Conservation (phyloP, 2,797 vertebrate species). For the Huso huso region DNA sequence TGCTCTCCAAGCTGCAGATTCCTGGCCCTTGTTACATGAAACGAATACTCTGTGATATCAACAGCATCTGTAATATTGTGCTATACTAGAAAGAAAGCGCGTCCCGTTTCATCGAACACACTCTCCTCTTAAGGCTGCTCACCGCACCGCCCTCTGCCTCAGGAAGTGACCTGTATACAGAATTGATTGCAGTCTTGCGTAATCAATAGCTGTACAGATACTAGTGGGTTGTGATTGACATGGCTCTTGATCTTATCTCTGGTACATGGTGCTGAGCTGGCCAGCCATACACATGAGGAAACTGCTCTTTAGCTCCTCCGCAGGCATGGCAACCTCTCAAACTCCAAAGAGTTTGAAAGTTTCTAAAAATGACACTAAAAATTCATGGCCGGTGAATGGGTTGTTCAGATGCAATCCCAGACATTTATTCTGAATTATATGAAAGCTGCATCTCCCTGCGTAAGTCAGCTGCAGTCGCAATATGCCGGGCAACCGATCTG, state of each 20-base stretch:
- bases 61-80: not conserved
- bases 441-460: too few relatives aligned
- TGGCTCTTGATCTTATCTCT: constrained; percentile 14
- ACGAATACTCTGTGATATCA: not conserved
- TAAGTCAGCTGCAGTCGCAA: too few relatives aligned
- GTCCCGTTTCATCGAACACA: not conserved
- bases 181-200: constrained; percentile 11
- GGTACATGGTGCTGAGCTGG: not conserved
- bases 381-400: too few relatives aligned
- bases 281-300: constrained; percentile 10
- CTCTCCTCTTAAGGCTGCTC: not conserved
- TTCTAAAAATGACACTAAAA: too few relatives aligned
- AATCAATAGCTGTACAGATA: constrained; percentile 14
- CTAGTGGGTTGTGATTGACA: constrained; percentile 10
- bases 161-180: constrained; percentile 5
- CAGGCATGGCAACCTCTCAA: not conserved
- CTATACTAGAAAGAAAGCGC: constrained; percentile 1
- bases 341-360: too few relatives aligned
- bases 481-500: too few relatives aligned
- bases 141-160: not conserved
- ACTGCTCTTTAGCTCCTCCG: not conserved
- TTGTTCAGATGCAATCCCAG: too few relatives aligned
- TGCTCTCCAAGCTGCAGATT: not conserved
- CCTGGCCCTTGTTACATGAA: constrained; percentile 6
- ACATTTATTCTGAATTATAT: too few relatives aligned